phyloP scores from a whole-genome alignment of 2,888 invertebrate genomes.

The Drosophila antonietae region DNA sequence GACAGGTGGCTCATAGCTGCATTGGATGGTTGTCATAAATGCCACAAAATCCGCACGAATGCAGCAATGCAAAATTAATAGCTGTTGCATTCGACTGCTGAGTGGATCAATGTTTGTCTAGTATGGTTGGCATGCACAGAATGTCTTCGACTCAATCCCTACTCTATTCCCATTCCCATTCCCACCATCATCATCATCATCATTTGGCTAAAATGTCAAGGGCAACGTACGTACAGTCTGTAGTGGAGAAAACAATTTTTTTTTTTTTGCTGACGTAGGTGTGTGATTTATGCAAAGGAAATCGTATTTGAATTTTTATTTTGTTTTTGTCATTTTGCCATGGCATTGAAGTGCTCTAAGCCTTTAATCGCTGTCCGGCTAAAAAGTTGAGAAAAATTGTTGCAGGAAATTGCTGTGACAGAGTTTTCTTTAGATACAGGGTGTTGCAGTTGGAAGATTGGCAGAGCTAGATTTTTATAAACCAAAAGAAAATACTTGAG shows the following conservation, averaged over 20 bases:
- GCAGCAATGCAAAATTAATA: constrained; percentile 73
- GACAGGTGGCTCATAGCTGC: constrained; percentile 41
- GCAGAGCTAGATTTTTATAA: neutral
- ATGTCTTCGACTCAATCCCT: constrained; percentile 46
- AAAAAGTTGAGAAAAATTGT: constrained; percentile 58
- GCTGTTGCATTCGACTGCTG: constrained; percentile 61
- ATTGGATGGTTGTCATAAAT: constrained; percentile 66
- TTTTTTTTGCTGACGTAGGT: constrained; percentile 35
- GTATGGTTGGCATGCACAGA: constrained; percentile 42
- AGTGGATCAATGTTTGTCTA: constrained; percentile 46
- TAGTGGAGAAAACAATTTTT: constrained; percentile 24
- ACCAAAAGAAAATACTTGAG: neutral
- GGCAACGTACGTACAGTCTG: constrained; percentile 30
- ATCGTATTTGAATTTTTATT: constrained; percentile 52
- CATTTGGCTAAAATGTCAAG: constrained; percentile 56
- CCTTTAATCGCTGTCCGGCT: constrained; percentile 67
- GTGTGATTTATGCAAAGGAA: constrained; percentile 64
- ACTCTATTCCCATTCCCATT: constrained; percentile 18
- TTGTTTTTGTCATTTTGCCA: constrained; percentile 40
- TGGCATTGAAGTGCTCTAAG: constrained; percentile 51
- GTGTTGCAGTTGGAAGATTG: neutral
- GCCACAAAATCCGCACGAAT: constrained; percentile 71
- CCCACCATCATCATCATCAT: constrained; percentile 52
- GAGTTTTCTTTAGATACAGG: constrained; percentile 48
- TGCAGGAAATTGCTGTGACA: constrained; percentile 61